Conservation (phyloP, 2,113 vertebrate genomes). For the Caloenas nicobarica region DNA sequence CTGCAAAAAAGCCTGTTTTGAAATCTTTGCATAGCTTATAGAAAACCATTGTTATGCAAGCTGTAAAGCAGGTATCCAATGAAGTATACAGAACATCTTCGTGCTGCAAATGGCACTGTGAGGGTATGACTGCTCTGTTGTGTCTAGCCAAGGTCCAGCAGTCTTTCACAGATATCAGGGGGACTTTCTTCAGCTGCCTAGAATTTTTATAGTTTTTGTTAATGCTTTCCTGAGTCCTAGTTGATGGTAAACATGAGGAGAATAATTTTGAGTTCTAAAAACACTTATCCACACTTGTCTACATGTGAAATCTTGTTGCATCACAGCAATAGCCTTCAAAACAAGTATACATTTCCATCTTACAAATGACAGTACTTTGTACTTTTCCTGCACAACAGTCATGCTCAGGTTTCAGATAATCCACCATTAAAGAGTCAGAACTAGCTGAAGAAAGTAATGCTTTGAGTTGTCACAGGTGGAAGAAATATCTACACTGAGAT, state of each 20-base stretch:
- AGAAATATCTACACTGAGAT: not conserved
- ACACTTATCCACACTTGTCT: not conserved
- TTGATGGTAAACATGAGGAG: not conserved
- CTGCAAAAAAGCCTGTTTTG: not conserved
- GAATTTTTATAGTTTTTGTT: not conserved
- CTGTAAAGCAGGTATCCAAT: not conserved
- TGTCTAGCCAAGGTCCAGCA: not conserved
- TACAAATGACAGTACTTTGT: not conserved
- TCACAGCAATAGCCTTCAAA: not conserved
- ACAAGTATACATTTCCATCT: not conserved
- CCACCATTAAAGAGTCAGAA: not conserved
- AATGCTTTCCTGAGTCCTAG: not conserved
- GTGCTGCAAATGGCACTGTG: not conserved
- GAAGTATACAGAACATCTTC: not conserved
- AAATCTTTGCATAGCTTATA: not conserved
- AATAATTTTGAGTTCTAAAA: not conserved
- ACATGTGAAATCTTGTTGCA: not conserved
- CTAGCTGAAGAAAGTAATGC: not conserved
- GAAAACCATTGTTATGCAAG: not conserved
- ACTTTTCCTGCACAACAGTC: not conserved
- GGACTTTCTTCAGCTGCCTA: not conserved
- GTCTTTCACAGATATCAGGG: not conserved
- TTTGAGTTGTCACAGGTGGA: not conserved
- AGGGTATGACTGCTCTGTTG: not conserved
- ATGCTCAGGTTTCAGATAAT: not conserved